Evolutionary conservation across 2,888 invertebrate genomes (phyloP).

Genomic region (Tethea ocularis): DNA sequence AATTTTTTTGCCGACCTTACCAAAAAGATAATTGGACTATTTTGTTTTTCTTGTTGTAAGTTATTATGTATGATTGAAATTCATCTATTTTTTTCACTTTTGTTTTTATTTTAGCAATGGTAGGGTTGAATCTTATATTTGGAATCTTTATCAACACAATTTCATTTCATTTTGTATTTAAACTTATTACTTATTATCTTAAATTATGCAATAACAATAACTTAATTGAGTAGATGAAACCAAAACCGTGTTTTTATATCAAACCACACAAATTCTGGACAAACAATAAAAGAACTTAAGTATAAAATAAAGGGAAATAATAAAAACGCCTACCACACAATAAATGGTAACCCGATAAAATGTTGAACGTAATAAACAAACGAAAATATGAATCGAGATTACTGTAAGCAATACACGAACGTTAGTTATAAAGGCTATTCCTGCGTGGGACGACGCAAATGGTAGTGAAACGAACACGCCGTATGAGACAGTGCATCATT

Average conservation of each 20-base stretch:
- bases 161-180: too few species aligned
- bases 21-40: too few species aligned
- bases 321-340: conserved; percentile 48
- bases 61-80: too few species aligned
- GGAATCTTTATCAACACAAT: too few species aligned
- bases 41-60: too few species aligned
- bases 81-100: too few species aligned
- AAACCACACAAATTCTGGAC: neutral
- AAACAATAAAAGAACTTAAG: conserved; percentile 17
- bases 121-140: too few species aligned
- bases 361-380: conserved; percentile 61
- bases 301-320: conserved; percentile 31
- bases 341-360: conserved; percentile 61
- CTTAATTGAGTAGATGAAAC: neutral
- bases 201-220: neutral
- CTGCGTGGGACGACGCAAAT: conserved; percentile 75
- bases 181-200: too few species aligned
- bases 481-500: conserved; percentile 79
- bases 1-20: too few species aligned
- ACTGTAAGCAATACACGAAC: conserved; percentile 47
- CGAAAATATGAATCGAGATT: conserved; percentile 75
- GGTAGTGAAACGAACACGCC: conserved; percentile 67
- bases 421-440: conserved; percentile 31
- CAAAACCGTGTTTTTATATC: neutral
- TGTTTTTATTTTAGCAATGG: too few species aligned